Evolutionary conservation across 2,888 invertebrate genomes (phyloP).

Genomic region (Augiades crinisus): DNA sequence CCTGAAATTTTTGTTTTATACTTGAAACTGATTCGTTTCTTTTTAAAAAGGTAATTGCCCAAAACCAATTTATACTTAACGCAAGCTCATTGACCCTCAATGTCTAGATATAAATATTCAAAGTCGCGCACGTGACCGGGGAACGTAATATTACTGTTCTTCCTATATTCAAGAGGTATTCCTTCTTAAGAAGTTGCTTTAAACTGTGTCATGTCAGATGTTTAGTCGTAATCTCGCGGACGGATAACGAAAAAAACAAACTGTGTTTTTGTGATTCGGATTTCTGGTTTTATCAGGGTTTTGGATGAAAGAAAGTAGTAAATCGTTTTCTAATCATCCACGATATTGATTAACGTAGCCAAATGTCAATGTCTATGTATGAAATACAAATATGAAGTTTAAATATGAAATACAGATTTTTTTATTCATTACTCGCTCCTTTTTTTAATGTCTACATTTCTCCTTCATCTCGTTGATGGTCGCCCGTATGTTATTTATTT

Average conservation of each 20-base stretch:
- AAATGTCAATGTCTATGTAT: no score
- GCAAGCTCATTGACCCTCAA: neutral
- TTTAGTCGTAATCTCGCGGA: neutral
- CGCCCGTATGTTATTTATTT: no score
- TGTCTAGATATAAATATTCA: neutral
- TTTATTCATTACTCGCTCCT: neutral
- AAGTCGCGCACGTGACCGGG: neutral
- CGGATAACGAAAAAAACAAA: neutral
- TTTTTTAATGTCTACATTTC: no score
- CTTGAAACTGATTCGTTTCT: no score
- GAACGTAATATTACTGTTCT: neutral
- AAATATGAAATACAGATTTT: neutral
- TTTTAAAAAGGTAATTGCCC: no score
- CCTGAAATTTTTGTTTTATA: no score
- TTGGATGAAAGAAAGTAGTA: neutral
- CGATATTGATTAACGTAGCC: no score
- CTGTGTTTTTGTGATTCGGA: neutral
- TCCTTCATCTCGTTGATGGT: no score
- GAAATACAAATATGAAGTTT: no score
- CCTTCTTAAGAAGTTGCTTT: neutral
- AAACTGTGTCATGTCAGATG: neutral
- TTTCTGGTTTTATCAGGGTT: neutral
- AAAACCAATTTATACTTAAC: neutral
- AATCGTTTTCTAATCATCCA: no score
- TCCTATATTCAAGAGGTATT: neutral